Evolutionary conservation across 2,888 invertebrate species (phyloP), one percentile per base, ranked within the genome.

Genomic region (Acrobasis consociella): DNA sequence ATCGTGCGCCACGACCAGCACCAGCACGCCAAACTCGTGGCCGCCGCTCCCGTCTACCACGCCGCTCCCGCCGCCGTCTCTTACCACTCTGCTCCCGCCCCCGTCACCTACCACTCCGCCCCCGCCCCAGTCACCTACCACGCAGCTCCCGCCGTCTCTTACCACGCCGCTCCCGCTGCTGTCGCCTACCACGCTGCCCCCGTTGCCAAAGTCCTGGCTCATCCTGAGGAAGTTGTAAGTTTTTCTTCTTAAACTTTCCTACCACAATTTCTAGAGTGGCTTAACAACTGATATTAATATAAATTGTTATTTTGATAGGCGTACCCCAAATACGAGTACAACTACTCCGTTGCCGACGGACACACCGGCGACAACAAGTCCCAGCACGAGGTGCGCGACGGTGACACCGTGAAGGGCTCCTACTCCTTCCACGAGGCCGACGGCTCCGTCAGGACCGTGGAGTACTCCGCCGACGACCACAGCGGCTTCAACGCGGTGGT

Each of bases 361-460:
- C 89, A 93, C 72, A 88, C 91, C 62, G 93, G 93, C 42, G 92
- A 93, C 80, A 86, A 88, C 78, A 93, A 93, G 81, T 81, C 83
- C 68, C 92, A 92, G 76, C 89, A 91, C 69, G 93, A 93, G 73
- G 70, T 74, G 66, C 83, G 86, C 63, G 91, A 92, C 68, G 93
- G 93, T 55, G 93, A 93, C 70, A 86, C 84, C 8, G 93, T 93
- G 66, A 88, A 90, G 75, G 93, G 93, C 67, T 83, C 85, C 22
- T 91, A 93, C 84, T 87, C 89, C 37, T 81, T 93, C 71, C 84
- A 85, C 65, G 91, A 93, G 77, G 87, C 93, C 62, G 93, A 93
- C 73, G 93, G 93, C 70, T 91, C 92, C 75, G 76, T 88, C 75
- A 84, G 92, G 65, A 91, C 88, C 62, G 93, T 93, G 67, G 83